Conservation (phyloP, 2,888 invertebrate species). For the Eledona agricola region DNA sequence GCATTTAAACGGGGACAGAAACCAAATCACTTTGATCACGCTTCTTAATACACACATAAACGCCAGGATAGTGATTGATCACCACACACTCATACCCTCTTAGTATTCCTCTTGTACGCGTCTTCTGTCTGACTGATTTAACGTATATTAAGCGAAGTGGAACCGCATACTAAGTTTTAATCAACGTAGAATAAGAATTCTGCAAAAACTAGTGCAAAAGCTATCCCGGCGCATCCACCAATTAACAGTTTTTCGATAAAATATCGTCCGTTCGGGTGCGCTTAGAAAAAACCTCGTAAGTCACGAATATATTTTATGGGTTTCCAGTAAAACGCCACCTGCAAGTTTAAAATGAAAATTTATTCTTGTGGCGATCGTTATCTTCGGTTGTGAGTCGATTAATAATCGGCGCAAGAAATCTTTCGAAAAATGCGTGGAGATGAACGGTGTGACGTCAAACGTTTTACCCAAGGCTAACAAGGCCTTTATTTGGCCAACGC, state of each 20-base stretch:
- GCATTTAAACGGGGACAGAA: constrained; percentile 12
- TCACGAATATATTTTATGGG: constrained; percentile 35
- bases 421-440: too few relatives aligned
- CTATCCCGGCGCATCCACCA: constrained; percentile 31
- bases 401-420: constrained; percentile 10
- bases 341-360: constrained; percentile 33
- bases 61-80: constrained; percentile 16
- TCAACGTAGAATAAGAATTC: too few relatives aligned
- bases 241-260: constrained; percentile 7
- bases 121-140: constrained; percentile 26
- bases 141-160: constrained; percentile 27
- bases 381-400: constrained; percentile 27
- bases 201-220: too few relatives aligned
- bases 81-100: constrained; percentile 3
- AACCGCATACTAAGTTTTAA: constrained; percentile 18
- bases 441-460: background rate
- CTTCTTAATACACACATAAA: constrained; percentile 7
- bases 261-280: background rate
- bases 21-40: constrained; percentile 14
- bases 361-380: constrained; percentile 29
- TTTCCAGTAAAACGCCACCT: constrained; percentile 34
- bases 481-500: background rate
- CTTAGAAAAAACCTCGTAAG: constrained; percentile 16
- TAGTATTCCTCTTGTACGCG: constrained; percentile 5
- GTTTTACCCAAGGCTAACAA: background rate